A percentile compares a stretch with the other conserved stretches of the same genome.
Evolutionary conservation across 2,113 vertebrate genomes (phyloP).

Genomic region (Pterophyllum scalare): DNA sequence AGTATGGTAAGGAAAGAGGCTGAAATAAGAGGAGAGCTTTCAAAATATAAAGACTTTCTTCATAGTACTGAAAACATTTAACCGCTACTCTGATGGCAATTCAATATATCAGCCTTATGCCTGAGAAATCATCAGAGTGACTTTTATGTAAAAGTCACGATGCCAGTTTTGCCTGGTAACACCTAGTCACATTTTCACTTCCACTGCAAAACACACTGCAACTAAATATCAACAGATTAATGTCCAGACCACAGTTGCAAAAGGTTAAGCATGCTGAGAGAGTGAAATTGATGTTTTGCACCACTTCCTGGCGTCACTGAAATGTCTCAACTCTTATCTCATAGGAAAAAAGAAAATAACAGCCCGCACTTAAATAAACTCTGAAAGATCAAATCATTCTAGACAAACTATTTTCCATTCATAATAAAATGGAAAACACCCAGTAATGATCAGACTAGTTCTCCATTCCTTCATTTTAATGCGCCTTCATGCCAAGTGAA

Average conservation of each 20-base stretch:
- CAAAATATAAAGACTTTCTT: neutral
- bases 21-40: neutral
- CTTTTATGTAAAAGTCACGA: neutral
- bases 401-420: neutral
- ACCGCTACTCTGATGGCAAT: neutral
- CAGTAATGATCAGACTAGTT: neutral
- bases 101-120: neutral
- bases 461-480: neutral
- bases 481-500: neutral
- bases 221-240: slow-evolving; percentile 8
- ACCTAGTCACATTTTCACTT: neutral
- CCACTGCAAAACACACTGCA: neutral
- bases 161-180: neutral
- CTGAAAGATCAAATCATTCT: neutral
- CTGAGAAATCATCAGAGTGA: neutral
- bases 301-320: neutral
- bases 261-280: neutral
- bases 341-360: neutral
- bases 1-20: neutral
- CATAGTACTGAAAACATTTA: neutral
- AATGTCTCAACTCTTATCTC: slow-evolving; percentile 5
- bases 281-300: neutral
- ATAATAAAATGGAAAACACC: neutral
- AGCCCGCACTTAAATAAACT: neutral
- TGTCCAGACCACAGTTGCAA: neutral